These are phyloP conservation scores for Myotis findleyi DNA, from an alignment of 2,797 vertebrate genomes.

Conservation along the genomic window DNA sequence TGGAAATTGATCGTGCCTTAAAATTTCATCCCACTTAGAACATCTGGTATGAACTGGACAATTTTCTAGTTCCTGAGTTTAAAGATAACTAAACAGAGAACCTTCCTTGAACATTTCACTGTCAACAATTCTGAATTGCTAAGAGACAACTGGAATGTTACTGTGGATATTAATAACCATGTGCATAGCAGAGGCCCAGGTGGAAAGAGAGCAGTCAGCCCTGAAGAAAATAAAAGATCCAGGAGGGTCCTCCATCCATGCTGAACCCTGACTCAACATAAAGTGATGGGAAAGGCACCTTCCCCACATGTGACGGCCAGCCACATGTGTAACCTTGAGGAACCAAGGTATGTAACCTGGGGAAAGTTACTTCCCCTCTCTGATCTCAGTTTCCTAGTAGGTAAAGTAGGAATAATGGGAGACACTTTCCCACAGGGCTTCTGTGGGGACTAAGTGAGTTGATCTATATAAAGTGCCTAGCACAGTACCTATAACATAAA, in stretches of 20 bases:
- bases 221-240: neutral
- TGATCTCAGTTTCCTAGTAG: neutral
- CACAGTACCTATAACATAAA: neutral
- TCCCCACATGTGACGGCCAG: neutral
- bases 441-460: neutral
- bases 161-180: neutral
- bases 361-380: neutral
- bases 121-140: conserved; percentile 11
- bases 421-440: neutral
- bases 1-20: conserved; percentile 23
- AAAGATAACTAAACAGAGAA: neutral
- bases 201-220: neutral
- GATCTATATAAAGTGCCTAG: neutral
- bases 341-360: neutral
- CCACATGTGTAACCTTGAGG: neutral
- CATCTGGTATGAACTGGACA: neutral
- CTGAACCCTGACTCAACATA: neutral
- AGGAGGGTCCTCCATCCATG: neutral
- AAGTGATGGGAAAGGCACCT: neutral
- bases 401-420: conserved; percentile 16
- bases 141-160: neutral
- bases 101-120: neutral
- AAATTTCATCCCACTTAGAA: conserved; percentile 17
- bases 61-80: neutral
- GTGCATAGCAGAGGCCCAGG: neutral